Evolutionary conservation across 2,888 invertebrate species (phyloP).

Genomic region (Drosophila mettleri): DNA sequence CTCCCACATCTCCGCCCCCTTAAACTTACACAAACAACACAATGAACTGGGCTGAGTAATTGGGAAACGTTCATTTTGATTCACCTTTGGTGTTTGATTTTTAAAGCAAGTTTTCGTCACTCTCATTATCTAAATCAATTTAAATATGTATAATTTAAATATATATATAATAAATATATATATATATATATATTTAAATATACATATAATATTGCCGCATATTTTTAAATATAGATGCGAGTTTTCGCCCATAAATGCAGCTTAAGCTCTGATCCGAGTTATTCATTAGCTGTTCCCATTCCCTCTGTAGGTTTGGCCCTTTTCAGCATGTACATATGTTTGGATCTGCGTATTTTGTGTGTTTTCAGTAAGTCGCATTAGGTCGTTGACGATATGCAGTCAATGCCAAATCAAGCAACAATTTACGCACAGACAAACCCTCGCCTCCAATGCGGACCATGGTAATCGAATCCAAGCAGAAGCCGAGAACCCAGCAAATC

Average conservation of each 20-base stretch:
- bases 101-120: too few species aligned
- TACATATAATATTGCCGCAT: too few species aligned
- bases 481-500: constrained; percentile 50
- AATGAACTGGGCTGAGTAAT: not conserved
- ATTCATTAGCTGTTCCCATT: not conserved
- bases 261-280: not conserved
- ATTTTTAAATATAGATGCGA: too few species aligned
- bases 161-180: too few species aligned
- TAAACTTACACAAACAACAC: not conserved
- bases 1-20: not conserved
- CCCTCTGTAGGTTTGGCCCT: not conserved
- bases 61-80: not conserved
- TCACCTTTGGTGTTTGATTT: not conserved
- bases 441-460: not conserved
- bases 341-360: not conserved
- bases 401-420: constrained; percentile 54
- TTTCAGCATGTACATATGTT: not conserved
- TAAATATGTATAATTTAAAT: too few species aligned
- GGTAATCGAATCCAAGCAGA: constrained; percentile 29
- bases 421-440: constrained; percentile 38
- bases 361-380: constrained; percentile 28
- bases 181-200: too few species aligned
- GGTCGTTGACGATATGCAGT: constrained; percentile 48
- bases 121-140: too few species aligned
- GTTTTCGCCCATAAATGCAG: too few species aligned